These are phyloP conservation scores for Sycophila sp. DNA, from an alignment of 1,140 invertebrate genomes.

Conservation along the genomic window DNA sequence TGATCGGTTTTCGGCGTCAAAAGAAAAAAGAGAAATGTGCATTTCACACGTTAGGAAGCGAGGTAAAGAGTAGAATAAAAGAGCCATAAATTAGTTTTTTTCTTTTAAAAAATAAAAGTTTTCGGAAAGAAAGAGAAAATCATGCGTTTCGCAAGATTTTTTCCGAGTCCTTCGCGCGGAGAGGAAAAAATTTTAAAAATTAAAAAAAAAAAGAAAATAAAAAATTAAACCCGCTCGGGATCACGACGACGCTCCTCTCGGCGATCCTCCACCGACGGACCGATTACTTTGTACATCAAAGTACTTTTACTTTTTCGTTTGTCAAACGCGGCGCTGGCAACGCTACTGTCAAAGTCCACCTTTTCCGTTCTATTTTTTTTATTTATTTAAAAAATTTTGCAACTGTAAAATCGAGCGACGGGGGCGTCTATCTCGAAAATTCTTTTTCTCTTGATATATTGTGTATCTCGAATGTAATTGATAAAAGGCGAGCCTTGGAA, in stretches of 20 bases:
- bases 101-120: neutral
- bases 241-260: constrained; percentile 14
- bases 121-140: neutral
- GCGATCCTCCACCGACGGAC: constrained; percentile 8
- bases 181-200: neutral
- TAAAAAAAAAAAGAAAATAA: neutral
- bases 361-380: no score
- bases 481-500: no score
- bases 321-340: constrained; percentile 25
- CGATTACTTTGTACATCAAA: no score
- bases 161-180: constrained; percentile 3
- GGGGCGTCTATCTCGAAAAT: no score
- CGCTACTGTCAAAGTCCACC: no score
- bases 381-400: no score
- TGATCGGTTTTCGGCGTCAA: constrained; percentile 16
- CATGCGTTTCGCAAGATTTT: constrained; percentile 12
- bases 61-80: neutral
- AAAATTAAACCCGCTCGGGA: constrained; percentile 28
- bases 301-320: no score
- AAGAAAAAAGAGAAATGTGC: constrained; percentile 47
- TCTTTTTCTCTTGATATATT: no score
- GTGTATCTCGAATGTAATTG: no score
- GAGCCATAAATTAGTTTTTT: constrained; percentile 8
- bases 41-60: constrained; percentile 38
- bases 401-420: no score